These are phyloP conservation scores for Eilema caniola DNA, from an alignment of 2,888 invertebrate species.

Conservation along the genomic window DNA sequence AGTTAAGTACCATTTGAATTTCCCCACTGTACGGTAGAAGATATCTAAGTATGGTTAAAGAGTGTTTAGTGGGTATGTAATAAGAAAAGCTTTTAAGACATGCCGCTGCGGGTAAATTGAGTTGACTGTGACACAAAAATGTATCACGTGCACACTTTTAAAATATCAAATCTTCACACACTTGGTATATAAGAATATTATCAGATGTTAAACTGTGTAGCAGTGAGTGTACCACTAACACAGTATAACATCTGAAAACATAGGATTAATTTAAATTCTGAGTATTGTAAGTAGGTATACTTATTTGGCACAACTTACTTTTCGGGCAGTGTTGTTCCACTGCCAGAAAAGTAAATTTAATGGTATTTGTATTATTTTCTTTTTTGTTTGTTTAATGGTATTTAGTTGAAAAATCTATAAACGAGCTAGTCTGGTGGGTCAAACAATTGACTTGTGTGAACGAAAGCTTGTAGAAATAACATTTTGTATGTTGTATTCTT, in stretches of 20 bases:
- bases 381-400: neutral
- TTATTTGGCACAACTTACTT: too few species aligned
- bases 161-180: constrained; percentile 10
- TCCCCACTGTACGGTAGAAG: neutral
- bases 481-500: neutral
- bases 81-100: constrained; percentile 64
- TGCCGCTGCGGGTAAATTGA: constrained; percentile 60
- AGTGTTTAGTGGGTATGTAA: constrained; percentile 36
- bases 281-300: too few species aligned
- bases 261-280: too few species aligned
- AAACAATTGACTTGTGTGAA: neutral
- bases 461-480: neutral
- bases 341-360: too few species aligned
- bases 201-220: neutral
- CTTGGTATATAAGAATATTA: neutral
- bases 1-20: constrained; percentile 5
- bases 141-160: constrained; percentile 22
- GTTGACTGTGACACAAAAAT: constrained; percentile 45
- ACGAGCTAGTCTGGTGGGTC: neutral
- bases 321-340: too few species aligned
- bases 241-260: too few species aligned
- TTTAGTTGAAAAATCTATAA: too few species aligned
- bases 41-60: constrained; percentile 9
- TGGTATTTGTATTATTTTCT: neutral
- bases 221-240: neutral